Evolutionary conservation across 2,797 vertebrate genomes (phyloP).

Genomic region (Peromyscus attwateri): DNA sequence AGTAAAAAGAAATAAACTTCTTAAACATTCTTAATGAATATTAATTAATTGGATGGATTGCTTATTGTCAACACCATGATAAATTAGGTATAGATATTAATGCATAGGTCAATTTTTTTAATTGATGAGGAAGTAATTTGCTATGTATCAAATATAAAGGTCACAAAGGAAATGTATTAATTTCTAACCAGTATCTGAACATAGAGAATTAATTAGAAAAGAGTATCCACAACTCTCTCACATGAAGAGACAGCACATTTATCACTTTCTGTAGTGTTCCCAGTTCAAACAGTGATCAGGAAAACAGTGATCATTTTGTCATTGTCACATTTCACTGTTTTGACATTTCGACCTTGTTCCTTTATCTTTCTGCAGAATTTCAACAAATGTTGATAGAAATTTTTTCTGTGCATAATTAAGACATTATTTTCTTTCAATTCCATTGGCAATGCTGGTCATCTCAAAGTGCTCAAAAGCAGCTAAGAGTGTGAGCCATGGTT

Average conservation of each 20-base stretch:
- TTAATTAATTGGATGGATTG: constrained; percentile 65
- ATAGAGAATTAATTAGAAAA: constrained; percentile 73
- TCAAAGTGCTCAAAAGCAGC: background rate
- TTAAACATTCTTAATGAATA: constrained; percentile 66
- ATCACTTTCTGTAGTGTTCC: constrained; percentile 24
- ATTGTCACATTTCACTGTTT: constrained; percentile 18
- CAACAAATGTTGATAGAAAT: background rate
- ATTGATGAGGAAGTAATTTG: constrained; percentile 75
- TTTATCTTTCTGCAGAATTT: constrained; percentile 47
- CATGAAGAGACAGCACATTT: constrained; percentile 77
- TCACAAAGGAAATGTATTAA: constrained; percentile 77
- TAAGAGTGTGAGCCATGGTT: background rate
- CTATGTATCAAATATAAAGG: constrained; percentile 76
- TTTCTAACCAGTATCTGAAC: constrained; percentile 65
- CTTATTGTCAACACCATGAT: constrained; percentile 57
- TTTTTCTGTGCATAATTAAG: background rate
- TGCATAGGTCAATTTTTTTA: constrained; percentile 55
- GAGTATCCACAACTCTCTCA: background rate
- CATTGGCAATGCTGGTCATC: background rate
- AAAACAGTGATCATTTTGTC: background rate
- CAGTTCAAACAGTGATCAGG: background rate
- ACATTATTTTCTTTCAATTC: constrained; percentile 2
- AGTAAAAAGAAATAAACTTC: constrained; percentile 48
- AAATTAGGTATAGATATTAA: constrained; percentile 76
- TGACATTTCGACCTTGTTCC: constrained; percentile 9